A percentile compares a stretch with the other conserved stretches of the same genome.
Conservation (phyloP, 2,797 vertebrate species). For the Spatula versicolor region DNA sequence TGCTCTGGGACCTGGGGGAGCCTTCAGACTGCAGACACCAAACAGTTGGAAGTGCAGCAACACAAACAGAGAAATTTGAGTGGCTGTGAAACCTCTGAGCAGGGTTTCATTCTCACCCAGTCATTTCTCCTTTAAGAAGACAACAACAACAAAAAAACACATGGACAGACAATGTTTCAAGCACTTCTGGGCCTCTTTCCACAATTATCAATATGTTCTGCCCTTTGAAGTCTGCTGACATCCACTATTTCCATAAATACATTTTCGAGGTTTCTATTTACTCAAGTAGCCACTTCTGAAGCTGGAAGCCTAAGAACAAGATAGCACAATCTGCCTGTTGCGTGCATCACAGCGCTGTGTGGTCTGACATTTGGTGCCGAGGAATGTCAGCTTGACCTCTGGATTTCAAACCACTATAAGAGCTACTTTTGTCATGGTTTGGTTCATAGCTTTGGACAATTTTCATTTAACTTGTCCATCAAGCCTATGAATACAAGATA, state of each 20-base stretch:
- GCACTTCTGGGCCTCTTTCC: conserved; percentile 30
- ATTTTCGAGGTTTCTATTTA: conserved; percentile 63
- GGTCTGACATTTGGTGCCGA: conserved; percentile 67
- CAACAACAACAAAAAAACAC: neutral
- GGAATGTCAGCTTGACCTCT: conserved; percentile 65
- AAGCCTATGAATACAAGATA: conserved; percentile 69
- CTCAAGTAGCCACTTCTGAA: conserved; percentile 54
- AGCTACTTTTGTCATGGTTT: conserved; percentile 73
- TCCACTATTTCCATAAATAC: conserved; percentile 67
- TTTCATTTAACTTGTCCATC: conserved; percentile 75
- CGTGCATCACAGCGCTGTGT: conserved; percentile 24
- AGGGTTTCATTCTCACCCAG: neutral
- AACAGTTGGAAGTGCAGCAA: neutral
- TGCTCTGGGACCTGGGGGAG: neutral
- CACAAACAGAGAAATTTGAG: neutral
- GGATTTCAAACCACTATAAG: conserved; percentile 55
- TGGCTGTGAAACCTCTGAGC: neutral
- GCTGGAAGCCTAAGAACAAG: conserved; percentile 22
- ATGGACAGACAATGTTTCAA: neutral
- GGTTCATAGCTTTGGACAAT: conserved; percentile 67
- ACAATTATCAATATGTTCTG: conserved; percentile 60
- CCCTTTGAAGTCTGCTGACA: conserved; percentile 70
- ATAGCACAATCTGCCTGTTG: conserved; percentile 53
- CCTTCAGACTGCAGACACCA: neutral
- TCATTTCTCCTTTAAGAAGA: conserved; percentile 28